Evolutionary conservation across 1,140 invertebrate genomes (phyloP).

Genomic region (Sarcophaga peregrina): DNA sequence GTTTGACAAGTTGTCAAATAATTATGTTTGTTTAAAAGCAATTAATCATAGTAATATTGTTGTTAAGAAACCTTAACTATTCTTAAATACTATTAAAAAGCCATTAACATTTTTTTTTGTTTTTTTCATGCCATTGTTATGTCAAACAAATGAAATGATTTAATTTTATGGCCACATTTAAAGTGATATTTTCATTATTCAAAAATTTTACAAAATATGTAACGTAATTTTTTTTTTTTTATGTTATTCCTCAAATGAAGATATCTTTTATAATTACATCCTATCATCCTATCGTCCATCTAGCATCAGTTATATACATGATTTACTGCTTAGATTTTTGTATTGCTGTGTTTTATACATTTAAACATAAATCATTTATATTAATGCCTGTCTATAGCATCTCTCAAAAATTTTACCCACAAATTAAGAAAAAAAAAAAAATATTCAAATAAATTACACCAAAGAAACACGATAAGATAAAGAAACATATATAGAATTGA

Average conservation of each 20-base stretch:
- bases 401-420: neutral
- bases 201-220: too few species aligned
- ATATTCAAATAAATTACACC: neutral
- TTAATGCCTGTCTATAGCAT: neutral
- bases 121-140: slow-evolving; percentile 6
- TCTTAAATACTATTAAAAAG: slow-evolving; percentile 2
- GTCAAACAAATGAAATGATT: neutral
- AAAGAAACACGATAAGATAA: neutral
- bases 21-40: neutral
- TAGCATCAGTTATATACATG: too few species aligned
- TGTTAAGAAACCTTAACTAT: neutral
- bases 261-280: too few species aligned
- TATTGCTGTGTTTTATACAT: too few species aligned
- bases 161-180: too few species aligned
- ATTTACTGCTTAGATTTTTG: too few species aligned
- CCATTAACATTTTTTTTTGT: neutral
- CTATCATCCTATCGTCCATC: too few species aligned
- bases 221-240: too few species aligned
- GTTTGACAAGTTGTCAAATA: slow-evolving; percentile 19
- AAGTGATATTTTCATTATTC: too few species aligned
- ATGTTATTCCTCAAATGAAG: too few species aligned
- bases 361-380: too few species aligned
- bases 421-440: slow-evolving; percentile 12
- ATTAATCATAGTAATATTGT: neutral
- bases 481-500: neutral